phyloP scores from a whole-genome alignment of 2,888 invertebrate genomes.

The Sinhomidia bicolor region DNA sequence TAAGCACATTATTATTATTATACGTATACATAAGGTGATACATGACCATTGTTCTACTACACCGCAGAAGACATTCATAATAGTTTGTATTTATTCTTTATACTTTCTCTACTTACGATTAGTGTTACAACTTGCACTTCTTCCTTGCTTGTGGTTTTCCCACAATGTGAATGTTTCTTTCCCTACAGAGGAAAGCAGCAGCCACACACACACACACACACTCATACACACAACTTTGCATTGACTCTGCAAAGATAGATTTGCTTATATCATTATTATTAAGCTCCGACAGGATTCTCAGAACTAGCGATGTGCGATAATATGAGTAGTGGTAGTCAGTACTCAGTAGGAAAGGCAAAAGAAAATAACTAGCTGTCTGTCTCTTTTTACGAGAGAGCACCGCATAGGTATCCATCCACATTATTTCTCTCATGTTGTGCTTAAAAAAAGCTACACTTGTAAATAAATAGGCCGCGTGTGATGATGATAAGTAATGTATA shows the following conservation, averaged over 20 bases:
- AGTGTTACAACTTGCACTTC: slow-evolving; percentile 25
- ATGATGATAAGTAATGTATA: neutral
- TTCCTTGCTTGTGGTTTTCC: slow-evolving; percentile 60
- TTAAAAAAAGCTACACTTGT: slow-evolving; percentile 29
- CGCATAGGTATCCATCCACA: neutral
- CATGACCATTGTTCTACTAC: slow-evolving; percentile 7
- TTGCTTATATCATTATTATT: neutral
- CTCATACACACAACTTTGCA: slow-evolving; percentile 11
- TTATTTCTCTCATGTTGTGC: neutral
- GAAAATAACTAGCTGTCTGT: slow-evolving; percentile 16
- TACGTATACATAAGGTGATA: neutral
- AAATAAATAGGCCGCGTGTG: slow-evolving; percentile 34
- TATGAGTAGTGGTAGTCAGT: slow-evolving; percentile 20
- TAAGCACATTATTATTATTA: too few species aligned
- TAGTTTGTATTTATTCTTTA: slow-evolving; percentile 33
- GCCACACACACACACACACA: neutral
- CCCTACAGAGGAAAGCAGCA: too few species aligned
- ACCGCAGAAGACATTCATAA: slow-evolving; percentile 45
- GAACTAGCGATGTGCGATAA: neutral
- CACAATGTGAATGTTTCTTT: slow-evolving; percentile 52
- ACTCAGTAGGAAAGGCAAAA: neutral
- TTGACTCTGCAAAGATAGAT: slow-evolving; percentile 15
- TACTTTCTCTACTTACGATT: slow-evolving; percentile 25
- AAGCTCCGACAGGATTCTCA: neutral
- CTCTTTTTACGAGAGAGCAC: neutral